Percentiles rank a stretch among this genome's conserved stretches.
Conservation (phyloP, 1,140 invertebrate genomes). For the Bicyclus anynana region DNA sequence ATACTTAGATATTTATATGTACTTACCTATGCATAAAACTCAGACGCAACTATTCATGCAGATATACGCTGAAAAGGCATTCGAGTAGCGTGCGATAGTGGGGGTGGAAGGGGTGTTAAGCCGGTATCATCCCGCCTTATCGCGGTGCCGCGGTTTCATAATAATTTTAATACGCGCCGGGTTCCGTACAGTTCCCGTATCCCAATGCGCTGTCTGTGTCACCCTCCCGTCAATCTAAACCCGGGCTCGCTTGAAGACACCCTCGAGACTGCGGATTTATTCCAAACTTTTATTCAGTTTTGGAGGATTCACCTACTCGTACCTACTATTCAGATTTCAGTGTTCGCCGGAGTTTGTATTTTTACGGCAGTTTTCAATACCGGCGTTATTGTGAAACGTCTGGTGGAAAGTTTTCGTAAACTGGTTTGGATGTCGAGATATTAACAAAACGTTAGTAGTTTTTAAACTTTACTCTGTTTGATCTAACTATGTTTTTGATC, state of each 20-base stretch:
- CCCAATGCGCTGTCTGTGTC: conserved; percentile 39
- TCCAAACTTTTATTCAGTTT: conserved; percentile 43
- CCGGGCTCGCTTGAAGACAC: conserved; percentile 45
- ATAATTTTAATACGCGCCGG: conserved; percentile 71
- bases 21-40: conserved; percentile 41
- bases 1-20: background rate
- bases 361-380: background rate
- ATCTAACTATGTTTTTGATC: no score
- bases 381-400: background rate
- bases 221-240: conserved; percentile 51
- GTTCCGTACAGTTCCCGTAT: conserved; percentile 49
- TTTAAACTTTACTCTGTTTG: no score
- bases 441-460: background rate
- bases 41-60: conserved; percentile 61
- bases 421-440: background rate
- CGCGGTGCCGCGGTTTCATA: conserved; percentile 63
- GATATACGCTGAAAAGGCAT: conserved; percentile 65
- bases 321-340: background rate
- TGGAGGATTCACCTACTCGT: background rate
- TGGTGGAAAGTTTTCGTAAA: background rate
- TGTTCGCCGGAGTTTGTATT: background rate
- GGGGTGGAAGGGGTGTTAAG: conserved; percentile 51
- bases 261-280: conserved; percentile 52
- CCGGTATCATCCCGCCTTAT: conserved; percentile 70
- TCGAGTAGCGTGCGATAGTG: conserved; percentile 61